These are phyloP conservation scores for Maccullochella peelii DNA, from an alignment of 2,113 vertebrate species.

Conservation along the genomic window DNA sequence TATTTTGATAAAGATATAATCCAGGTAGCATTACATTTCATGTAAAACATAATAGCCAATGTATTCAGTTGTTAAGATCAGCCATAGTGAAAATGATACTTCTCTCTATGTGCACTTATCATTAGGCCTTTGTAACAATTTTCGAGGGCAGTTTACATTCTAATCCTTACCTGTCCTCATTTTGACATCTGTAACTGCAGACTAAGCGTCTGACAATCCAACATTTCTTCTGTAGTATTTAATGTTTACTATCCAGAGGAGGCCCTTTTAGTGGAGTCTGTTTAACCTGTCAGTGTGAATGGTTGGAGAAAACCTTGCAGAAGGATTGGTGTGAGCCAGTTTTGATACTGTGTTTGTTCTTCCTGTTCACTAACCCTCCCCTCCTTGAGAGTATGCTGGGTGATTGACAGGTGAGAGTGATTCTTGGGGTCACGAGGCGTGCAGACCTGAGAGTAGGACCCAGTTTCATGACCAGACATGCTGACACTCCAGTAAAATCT, in stretches of 20 bases:
- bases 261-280: slow-evolving; percentile 11
- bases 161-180: slow-evolving; percentile 28
- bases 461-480: slow-evolving; percentile 62
- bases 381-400: slow-evolving; percentile 18
- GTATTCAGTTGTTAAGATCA: not conserved
- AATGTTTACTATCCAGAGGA: slow-evolving; percentile 17
- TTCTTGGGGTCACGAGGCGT: slow-evolving; percentile 45
- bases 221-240: slow-evolving; percentile 24
- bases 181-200: slow-evolving; percentile 20
- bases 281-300: slow-evolving; percentile 47
- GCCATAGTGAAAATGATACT: not conserved
- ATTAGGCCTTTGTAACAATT: slow-evolving; percentile 7
- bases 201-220: slow-evolving; percentile 26
- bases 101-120: no score
- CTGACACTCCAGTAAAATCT: slow-evolving; percentile 44
- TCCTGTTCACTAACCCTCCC: slow-evolving; percentile 19
- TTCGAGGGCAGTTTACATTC: slow-evolving; percentile 11
- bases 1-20: not conserved
- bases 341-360: slow-evolving; percentile 65
- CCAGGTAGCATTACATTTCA: not conserved
- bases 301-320: slow-evolving; percentile 28
- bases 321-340: slow-evolving; percentile 33
- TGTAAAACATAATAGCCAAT: not conserved
- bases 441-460: slow-evolving; percentile 45
- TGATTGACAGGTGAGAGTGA: slow-evolving; percentile 73